Percentiles rank a stretch among this genome's conserved stretches.
These are phyloP conservation scores for Parauchenoglanis ngamensis DNA, from an alignment of 2,797 vertebrate species.

Conservation along the genomic window DNA sequence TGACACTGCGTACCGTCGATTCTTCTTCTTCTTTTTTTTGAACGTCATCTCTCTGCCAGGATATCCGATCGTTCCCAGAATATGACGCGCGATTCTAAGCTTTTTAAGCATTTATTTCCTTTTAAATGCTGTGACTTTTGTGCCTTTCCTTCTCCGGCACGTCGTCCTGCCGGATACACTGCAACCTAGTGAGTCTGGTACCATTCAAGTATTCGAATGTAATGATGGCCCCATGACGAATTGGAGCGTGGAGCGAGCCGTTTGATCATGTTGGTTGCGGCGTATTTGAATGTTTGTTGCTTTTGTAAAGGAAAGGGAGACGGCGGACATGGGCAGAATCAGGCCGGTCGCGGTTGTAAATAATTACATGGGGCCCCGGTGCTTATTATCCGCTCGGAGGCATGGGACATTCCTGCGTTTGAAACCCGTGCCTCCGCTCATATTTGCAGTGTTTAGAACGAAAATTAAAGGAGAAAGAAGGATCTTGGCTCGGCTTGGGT, in stretches of 20 bases:
- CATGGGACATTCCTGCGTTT: slow-evolving; percentile 48
- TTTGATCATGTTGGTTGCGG: slow-evolving; percentile 40
- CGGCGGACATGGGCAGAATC: slow-evolving; percentile 44
- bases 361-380: slow-evolving; percentile 51
- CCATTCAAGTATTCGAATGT: slow-evolving; percentile 39
- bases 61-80: background rate
- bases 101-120: background rate
- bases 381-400: slow-evolving; percentile 44
- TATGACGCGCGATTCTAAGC: background rate
- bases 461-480: slow-evolving; percentile 23
- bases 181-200: slow-evolving; percentile 44
- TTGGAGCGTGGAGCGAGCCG: slow-evolving; percentile 37
- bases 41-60: slow-evolving; percentile 32
- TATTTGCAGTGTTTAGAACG: slow-evolving; percentile 26
- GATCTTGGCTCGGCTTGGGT: slow-evolving; percentile 13
- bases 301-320: slow-evolving; percentile 49
- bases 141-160: background rate
- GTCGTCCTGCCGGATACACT: background rate
- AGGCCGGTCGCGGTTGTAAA: slow-evolving; percentile 52
- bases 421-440: slow-evolving; percentile 29
- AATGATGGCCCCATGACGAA: slow-evolving; percentile 45
- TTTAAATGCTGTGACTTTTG: background rate
- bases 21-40: background rate
- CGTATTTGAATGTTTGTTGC: slow-evolving; percentile 48
- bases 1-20: background rate